Evolutionary conservation across 1,140 invertebrate genomes (phyloP).

Genomic region (Xylocopa sonorina): DNA sequence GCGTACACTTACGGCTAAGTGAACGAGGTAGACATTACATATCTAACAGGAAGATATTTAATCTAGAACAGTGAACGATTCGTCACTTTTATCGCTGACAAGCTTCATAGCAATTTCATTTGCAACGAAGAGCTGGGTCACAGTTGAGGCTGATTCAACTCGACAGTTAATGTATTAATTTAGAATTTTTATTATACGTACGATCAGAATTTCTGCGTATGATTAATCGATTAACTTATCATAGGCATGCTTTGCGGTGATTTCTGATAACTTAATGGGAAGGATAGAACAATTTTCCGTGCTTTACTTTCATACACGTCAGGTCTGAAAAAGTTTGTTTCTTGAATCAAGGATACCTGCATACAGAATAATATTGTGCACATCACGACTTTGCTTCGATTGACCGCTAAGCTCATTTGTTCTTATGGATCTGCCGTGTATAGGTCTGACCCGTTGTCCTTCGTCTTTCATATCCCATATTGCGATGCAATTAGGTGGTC

Average conservation of each 20-base stretch:
- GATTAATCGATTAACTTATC: no score
- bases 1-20: background rate
- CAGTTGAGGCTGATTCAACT: no score
- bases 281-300: background rate
- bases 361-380: slow-evolving; percentile 47
- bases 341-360: slow-evolving; percentile 60
- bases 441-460: slow-evolving; percentile 37
- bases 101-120: no score
- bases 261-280: background rate
- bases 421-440: slow-evolving; percentile 27
- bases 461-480: slow-evolving; percentile 23
- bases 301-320: slow-evolving; percentile 48
- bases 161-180: no score
- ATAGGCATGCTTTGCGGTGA: background rate
- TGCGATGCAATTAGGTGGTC: background rate
- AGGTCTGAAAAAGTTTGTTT: slow-evolving; percentile 45
- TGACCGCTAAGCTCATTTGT: slow-evolving; percentile 29
- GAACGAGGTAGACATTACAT: no score
- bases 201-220: no score
- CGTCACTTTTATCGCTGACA: no score
- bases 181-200: no score
- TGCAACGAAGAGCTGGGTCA: no score
- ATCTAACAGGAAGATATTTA: no score
- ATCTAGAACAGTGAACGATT: no score
- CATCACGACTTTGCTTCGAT: slow-evolving; percentile 41